Evolutionary conservation across 2,113 vertebrate species (phyloP).

Genomic region (Emydocephalus ijimae): DNA sequence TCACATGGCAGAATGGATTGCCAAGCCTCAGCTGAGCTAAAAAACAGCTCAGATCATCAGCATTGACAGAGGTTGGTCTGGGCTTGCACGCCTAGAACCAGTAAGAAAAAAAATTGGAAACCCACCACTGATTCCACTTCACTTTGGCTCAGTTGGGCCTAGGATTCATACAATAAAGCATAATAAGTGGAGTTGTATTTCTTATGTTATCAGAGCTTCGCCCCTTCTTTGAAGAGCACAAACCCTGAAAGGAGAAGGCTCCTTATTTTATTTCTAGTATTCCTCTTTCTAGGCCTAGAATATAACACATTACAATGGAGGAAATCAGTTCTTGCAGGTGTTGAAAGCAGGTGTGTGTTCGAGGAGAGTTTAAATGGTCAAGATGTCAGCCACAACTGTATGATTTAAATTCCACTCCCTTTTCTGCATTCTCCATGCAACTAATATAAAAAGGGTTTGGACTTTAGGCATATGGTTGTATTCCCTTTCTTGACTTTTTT

Average conservation of each 20-base stretch:
- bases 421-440: neutral
- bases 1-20: too few relatives aligned
- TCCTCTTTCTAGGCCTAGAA: neutral
- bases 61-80: too few relatives aligned
- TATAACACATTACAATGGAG: neutral
- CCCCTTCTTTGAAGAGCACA: neutral
- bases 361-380: neutral
- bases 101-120: too few relatives aligned
- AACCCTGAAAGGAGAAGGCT: neutral
- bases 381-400: neutral
- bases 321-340: neutral
- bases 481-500: neutral
- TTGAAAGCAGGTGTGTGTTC: neutral
- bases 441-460: neutral
- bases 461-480: neutral
- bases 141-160: too few relatives aligned
- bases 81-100: too few relatives aligned
- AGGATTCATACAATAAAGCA: neutral
- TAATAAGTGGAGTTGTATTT: neutral
- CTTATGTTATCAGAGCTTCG: neutral
- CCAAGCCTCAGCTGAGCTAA: too few relatives aligned
- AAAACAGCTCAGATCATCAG: too few relatives aligned
- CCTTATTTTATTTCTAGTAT: neutral
- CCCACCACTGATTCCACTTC: too few relatives aligned
- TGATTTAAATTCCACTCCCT: neutral